These are phyloP conservation scores for Torymus tubicola DNA, from an alignment of 2,888 invertebrate species.

Conservation along the genomic window DNA sequence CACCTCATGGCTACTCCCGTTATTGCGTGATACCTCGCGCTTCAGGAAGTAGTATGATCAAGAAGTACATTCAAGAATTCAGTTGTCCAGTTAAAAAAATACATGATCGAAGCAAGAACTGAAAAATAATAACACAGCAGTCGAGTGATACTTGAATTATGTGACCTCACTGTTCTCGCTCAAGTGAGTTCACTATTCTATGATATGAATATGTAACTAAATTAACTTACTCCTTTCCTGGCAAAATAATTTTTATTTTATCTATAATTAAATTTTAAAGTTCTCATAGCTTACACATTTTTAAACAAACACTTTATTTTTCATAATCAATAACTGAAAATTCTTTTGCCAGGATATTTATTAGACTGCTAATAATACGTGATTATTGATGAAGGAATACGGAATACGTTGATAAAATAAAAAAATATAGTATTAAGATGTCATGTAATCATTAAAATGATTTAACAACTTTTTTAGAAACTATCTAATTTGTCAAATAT, in stretches of 20 bases:
- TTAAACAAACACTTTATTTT: constrained; percentile 45
- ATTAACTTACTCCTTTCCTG: constrained; percentile 48
- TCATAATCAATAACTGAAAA: constrained; percentile 34
- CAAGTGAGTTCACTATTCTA: constrained; percentile 48
- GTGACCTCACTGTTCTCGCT: constrained; percentile 49
- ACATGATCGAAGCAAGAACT: constrained; percentile 43
- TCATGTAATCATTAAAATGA: constrained; percentile 55
- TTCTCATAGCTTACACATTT: constrained; percentile 35
- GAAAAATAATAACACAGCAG: constrained; percentile 50
- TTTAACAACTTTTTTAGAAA: constrained; percentile 54
- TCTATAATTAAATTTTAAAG: constrained; percentile 34
- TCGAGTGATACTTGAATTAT: constrained; percentile 55
- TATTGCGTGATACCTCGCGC: constrained; percentile 31
- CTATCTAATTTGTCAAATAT: constrained; percentile 52
- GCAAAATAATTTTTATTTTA: constrained; percentile 56
- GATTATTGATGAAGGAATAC: constrained; percentile 53
- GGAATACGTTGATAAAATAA: constrained; percentile 53
- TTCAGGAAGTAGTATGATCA: constrained; percentile 34
- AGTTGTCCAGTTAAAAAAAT: constrained; percentile 48
- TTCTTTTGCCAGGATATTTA: constrained; percentile 56
- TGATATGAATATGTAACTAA: constrained; percentile 45
- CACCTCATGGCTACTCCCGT: constrained; percentile 38
- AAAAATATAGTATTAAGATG: constrained; percentile 53
- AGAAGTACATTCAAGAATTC: constrained; percentile 54
- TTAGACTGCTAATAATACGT: constrained; percentile 57